Evolutionary conservation across 2,888 invertebrate species (phyloP).

Genomic region (Brachylomia viminalis): DNA sequence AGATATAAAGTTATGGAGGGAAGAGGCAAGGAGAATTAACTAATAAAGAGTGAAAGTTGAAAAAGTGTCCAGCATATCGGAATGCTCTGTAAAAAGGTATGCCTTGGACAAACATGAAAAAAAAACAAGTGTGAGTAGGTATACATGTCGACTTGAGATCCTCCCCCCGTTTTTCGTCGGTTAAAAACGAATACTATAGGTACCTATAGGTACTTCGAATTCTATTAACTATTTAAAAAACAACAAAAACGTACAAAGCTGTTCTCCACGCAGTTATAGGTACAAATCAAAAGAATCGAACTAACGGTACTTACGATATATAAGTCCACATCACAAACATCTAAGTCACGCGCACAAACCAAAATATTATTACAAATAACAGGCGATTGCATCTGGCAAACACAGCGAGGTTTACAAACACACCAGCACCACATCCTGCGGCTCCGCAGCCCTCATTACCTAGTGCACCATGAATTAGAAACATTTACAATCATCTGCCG

Average conservation of each 20-base stretch:
- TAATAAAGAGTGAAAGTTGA: too few relatives aligned
- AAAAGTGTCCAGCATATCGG: too few relatives aligned
- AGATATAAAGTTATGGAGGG: too few relatives aligned
- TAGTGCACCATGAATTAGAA: conserved; percentile 20
- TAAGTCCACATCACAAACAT: conserved; percentile 10
- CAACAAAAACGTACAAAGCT: not conserved
- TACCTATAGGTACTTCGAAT: too few relatives aligned
- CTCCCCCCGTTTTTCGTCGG: too few relatives aligned
- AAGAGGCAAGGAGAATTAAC: too few relatives aligned
- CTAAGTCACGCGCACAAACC: conserved; percentile 42
- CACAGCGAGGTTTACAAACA: conserved; percentile 58
- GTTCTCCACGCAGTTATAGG: not conserved
- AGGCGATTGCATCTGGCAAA: conserved; percentile 47
- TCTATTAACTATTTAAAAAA: not conserved
- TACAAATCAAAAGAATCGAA: conserved; percentile 2
- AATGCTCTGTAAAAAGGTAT: not conserved
- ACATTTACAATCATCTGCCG: conserved; percentile 3
- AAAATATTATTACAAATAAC: conserved; percentile 52
- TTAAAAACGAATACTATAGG: too few relatives aligned
- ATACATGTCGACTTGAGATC: too few relatives aligned
- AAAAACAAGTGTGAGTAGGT: too few relatives aligned
- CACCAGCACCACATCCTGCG: conserved; percentile 40
- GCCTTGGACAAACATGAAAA: not conserved
- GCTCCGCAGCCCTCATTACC: conserved; percentile 21
- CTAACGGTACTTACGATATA: not conserved